These are phyloP conservation scores for Phrynocephalus guinanensis DNA, from an alignment of 2,797 vertebrate species.

Conservation along the genomic window DNA sequence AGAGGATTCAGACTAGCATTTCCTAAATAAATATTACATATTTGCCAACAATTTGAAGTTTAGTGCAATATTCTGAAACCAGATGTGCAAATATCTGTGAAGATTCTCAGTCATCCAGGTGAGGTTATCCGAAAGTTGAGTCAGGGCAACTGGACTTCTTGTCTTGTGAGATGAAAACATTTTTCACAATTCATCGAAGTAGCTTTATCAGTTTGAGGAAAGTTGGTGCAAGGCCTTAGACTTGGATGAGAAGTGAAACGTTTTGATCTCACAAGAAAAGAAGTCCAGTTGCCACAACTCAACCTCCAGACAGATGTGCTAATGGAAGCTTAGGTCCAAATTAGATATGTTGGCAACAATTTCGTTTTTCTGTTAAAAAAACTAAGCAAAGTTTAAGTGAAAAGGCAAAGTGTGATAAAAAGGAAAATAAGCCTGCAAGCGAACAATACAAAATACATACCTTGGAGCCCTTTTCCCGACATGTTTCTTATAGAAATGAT, in stretches of 20 bases:
- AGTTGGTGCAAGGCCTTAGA: too few species aligned
- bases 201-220: too few species aligned
- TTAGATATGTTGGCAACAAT: neutral
- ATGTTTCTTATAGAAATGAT: neutral
- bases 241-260: too few species aligned
- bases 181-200: too few species aligned
- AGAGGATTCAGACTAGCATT: too few species aligned
- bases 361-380: neutral
- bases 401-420: neutral
- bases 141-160: too few species aligned
- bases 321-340: neutral
- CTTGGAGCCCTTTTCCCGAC: neutral
- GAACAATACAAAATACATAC: too few species aligned
- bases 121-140: too few species aligned
- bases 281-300: too few species aligned
- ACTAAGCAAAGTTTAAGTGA: neutral
- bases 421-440: neutral
- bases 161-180: too few species aligned
- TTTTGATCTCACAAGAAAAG: too few species aligned
- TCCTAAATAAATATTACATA: neutral
- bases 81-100: neutral
- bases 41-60: neutral
- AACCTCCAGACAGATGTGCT: neutral
- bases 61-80: neutral
- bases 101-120: too few species aligned